Evolutionary conservation across 2,113 vertebrate species (phyloP), one percentile per base, ranked within the genome.

Genomic region (Toxostoma redivivum): DNA sequence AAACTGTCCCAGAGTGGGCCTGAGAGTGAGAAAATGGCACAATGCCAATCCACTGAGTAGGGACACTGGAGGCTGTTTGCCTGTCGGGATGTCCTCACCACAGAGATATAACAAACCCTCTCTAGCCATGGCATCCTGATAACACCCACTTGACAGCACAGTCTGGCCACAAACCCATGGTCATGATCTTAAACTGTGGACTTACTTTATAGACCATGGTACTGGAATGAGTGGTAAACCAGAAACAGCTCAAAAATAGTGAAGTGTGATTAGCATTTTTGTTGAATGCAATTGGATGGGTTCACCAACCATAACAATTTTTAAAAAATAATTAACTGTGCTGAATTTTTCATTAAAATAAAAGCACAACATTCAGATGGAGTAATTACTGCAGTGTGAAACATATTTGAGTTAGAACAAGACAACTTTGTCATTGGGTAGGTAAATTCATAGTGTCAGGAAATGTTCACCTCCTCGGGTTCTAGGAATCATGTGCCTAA

Each of bases 401-500:
- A 92, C 47, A 40, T 0, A 2, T 69, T 74, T 76, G 73, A 86
- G 69, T 44, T 77, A 81, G 44, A 86, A 82, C 35, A 81, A 80
- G 72, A 30, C 60, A 71, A 90, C 65, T 90, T 90, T 95, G 64
- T 92, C 81, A 54, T 25, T 87, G 47, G 81, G 61, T 48, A 91
- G 81, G 42, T 94, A 94, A 95, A 95, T 87, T 92, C 66, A 24
- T 22, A 70, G 56, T 92, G 73, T 62, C 85, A 81, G 78, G 73
- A 84, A 95, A 88, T 24, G 33, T 80, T 94, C 58, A 88, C 45
- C 60, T 91, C 77, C 77, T 72, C 62, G 95, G 91, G 76, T 82
- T 82, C 91, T 89, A 84, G 72, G 72, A 95, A 89, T 96, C 90
- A 88, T 53, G 57, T 86, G 38, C 81, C 89, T 96, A 85, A 87